Evolutionary conservation across 37 sponge, comb jelly and placozoan species (phyloP), one percentile per base, ranked within the genome.

Genomic region (Cliona cf. orientalis): DNA sequence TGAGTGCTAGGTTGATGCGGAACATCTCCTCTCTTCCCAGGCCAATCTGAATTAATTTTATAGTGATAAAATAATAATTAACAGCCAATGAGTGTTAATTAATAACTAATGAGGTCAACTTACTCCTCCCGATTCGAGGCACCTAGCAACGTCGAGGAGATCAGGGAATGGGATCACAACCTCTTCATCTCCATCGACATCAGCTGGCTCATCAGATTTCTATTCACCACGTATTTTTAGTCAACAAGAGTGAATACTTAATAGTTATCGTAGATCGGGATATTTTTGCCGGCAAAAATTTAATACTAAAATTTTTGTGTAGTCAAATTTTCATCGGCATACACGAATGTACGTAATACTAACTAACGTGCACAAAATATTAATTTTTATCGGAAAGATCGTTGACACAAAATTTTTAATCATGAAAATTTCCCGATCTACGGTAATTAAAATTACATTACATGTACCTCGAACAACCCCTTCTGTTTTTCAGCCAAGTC

Each of bases 51-150:
- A 69, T 0, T 25, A 22, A n/a, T n/a, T n/a, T n/a, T n/a, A n/a
- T n/a, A n/a, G n/a, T n/a, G n/a, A n/a, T n/a, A n/a, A n/a, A n/a
- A n/a, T n/a, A n/a, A n/a, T n/a, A 58, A 41, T 63, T 63, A 40
- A 39, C 4, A 29, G 64, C 46, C 3, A n/a, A 5, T 37, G 21
- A 35, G 5, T 66, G 37, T 3, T 31, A 42, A 70, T 40, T 4
- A 41, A 34, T 43, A 45, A 35, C 22, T 14, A 41, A 41, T 70
- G 46, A 70, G 14, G 53, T 70, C 19, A n/a, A 75, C 89, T 84
- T 59, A 97, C 93, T 31, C 96, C 96, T 79, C 92, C 96, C 66
- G 85, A 83, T 71, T 95, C 94, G 77, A 98, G 93, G 76, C 89
- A 89, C 56, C 74, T 68, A 11, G 89, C 74, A 17, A 81, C 42